A percentile compares a stretch with the other conserved stretches of the same genome.
These are phyloP conservation scores for Callorhinus ursinus DNA, from an alignment of 2,113 vertebrate species.

Conservation along the genomic window DNA sequence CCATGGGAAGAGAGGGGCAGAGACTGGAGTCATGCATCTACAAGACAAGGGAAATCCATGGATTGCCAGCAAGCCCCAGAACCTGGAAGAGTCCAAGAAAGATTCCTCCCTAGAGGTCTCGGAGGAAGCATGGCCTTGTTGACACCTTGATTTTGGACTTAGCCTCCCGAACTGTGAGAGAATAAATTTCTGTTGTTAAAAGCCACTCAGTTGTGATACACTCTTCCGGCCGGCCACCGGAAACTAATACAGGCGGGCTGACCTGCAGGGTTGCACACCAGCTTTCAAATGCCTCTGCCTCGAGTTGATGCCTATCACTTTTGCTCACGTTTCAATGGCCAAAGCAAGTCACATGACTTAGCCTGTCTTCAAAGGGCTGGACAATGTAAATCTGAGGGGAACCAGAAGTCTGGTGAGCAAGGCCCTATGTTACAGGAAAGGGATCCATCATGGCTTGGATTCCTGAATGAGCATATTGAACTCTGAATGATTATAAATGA, in stretches of 20 bases:
- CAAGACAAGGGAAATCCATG: background rate
- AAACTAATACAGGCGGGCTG: background rate
- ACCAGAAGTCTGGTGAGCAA: background rate
- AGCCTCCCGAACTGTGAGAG: background rate
- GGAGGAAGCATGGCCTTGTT: accelerated
- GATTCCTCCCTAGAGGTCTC: background rate
- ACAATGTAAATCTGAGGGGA: background rate
- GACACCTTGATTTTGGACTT: background rate
- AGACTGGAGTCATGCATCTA: background rate
- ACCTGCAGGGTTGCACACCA: background rate
- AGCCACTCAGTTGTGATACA: background rate
- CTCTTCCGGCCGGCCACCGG: background rate
- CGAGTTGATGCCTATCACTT: background rate
- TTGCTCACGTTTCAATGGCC: background rate
- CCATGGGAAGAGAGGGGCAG: too few relatives aligned
- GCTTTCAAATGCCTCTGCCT: background rate
- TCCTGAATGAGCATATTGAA: background rate
- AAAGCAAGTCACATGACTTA: background rate
- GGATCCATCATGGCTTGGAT: background rate
- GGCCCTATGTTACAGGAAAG: background rate
- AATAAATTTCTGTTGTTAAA: background rate
- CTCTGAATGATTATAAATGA: background rate
- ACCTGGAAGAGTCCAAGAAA: background rate
- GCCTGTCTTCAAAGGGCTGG: background rate
- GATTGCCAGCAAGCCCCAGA: background rate